Evolutionary conservation across 2,888 invertebrate species (phyloP), one percentile per base, ranked within the genome.

Genomic region (Platycheirus rosarum): DNA sequence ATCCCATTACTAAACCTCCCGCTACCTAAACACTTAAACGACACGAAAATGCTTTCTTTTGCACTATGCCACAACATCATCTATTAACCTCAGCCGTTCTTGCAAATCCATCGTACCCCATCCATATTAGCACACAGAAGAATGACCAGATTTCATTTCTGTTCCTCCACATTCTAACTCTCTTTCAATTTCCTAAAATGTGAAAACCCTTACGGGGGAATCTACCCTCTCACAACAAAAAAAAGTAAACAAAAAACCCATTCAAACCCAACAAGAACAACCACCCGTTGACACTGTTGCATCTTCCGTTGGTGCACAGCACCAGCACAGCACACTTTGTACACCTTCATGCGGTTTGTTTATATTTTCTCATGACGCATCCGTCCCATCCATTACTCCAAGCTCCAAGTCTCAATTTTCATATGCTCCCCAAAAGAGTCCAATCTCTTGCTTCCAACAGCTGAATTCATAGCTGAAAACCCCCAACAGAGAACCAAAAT

Each of bases 231-330:
- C 0, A n/a, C 37, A 42, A 49, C 7, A 42, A 20, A 29, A 46
- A 60, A 11, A 29, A 23, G 14, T n/a, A 37, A 9, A 40, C 44
- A 40, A n/a, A n/a, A n/a, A n/a, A n/a, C n/a, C n/a, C n/a, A n/a
- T n/a, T n/a, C n/a, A n/a, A n/a, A n/a, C n/a, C 66, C 5, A 14
- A 11, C 53, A 73, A 46, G 32, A 79, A 57, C 74, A 79, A 73
- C 77, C 71, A 73, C 77, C 63, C 77, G 68, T 51, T 68, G 77
- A 73, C 71, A 77, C 82, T 82, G 82, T 82, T 82, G 82, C 82
- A 82, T 77, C 29, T 60, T 68, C 49, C 42, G 35, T 60, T 55
- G 13, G 46, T 80, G 80, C 80, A 80, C 49, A 68, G 48, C 51
- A 48, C n/a, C n/a, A n/a, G n/a, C n/a, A n/a, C n/a, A n/a, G n/a